A percentile compares a stretch with the other conserved stretches of the same genome.
These are phyloP conservation scores for Yponomeuta plumbellus DNA, from an alignment of 2,888 invertebrate species.

Conservation along the genomic window DNA sequence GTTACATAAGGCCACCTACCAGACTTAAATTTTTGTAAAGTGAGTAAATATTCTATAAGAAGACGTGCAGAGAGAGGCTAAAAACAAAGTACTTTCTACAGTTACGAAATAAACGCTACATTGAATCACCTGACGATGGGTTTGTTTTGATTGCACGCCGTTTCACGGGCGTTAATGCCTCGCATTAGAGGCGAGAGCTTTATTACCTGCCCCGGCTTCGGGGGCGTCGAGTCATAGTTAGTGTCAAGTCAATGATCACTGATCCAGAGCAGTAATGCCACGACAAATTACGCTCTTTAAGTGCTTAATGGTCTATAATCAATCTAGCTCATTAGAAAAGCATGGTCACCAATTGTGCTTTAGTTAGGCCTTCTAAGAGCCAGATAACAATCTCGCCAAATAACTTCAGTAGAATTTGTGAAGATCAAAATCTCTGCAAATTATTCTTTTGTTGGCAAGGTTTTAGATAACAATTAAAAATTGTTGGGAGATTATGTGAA, in stretches of 20 bases:
- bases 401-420: neutral
- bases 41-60: conserved; percentile 13
- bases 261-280: conserved; percentile 17
- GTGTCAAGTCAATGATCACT: conserved; percentile 6
- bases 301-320: neutral
- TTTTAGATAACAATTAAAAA: neutral
- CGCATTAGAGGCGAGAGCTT: conserved; percentile 47
- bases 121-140: conserved; percentile 54
- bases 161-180: conserved; percentile 39
- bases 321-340: conserved; percentile 3
- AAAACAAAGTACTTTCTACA: conserved; percentile 49
- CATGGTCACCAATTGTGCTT: neutral
- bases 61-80: conserved; percentile 31
- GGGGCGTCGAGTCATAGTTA: conserved; percentile 25
- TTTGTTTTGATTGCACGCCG: conserved; percentile 46
- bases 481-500: neutral
- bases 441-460: neutral
- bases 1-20: conserved; percentile 8
- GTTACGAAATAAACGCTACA: conserved; percentile 63
- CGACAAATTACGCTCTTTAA: neutral
- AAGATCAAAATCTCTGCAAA: conserved; percentile 1
- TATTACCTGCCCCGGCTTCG: conserved; percentile 21
- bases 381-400: neutral
- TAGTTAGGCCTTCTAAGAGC: neutral
- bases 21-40: neutral